Percentiles rank a stretch among this genome's conserved stretches.
Conservation (phyloP, 2,797 vertebrate species). For the Zenarchopterus dispar region DNA sequence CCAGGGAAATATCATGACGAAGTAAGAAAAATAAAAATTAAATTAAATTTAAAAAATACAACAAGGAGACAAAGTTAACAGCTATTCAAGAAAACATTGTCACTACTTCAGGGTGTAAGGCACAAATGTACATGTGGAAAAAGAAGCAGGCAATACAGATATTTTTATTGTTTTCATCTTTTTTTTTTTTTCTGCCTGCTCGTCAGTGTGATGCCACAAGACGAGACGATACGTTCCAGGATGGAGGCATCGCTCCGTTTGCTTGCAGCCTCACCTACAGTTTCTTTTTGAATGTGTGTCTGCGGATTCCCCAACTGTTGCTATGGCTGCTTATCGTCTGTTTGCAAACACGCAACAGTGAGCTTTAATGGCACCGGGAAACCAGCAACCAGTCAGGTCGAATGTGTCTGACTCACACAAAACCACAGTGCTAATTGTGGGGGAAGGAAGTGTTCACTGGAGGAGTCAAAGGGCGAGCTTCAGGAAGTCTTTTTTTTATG, state of each 20-base stretch:
- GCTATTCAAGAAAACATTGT: conserved; percentile 87
- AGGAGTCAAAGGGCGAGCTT: conserved; percentile 77
- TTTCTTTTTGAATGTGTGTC: conserved; percentile 45
- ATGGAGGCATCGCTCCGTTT: conserved; percentile 75
- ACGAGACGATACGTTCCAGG: conserved; percentile 55
- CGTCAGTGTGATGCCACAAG: conserved; percentile 38
- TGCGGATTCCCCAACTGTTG: conserved; percentile 53
- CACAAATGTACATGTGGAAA: conserved; percentile 99
- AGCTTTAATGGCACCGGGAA: conserved; percentile 87
- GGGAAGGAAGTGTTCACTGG: conserved; percentile 63
- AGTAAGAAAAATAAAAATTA: conserved; percentile 62
- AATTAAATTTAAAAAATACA: conserved; percentile 59
- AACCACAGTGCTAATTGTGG: conserved; percentile 83
- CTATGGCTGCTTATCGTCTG: conserved; percentile 76
- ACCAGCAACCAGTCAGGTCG: conserved; percentile 86
- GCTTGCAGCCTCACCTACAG: conserved; percentile 45
- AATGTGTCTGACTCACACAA: conserved; percentile 85
- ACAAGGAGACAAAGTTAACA: conserved; percentile 85
- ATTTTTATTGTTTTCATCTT: conserved; percentile 40
- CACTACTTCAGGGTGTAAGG: conserved; percentile 99
- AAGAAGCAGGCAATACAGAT: conserved; percentile 87
- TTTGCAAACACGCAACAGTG: conserved; percentile 90
- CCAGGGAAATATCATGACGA: conserved; percentile 79
- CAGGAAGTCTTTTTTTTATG: conserved; percentile 53
- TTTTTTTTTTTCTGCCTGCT: conserved; percentile 51